Conservation (phyloP, 2,113 vertebrate genomes). For the Dicerorhinus sumatrensis region DNA sequence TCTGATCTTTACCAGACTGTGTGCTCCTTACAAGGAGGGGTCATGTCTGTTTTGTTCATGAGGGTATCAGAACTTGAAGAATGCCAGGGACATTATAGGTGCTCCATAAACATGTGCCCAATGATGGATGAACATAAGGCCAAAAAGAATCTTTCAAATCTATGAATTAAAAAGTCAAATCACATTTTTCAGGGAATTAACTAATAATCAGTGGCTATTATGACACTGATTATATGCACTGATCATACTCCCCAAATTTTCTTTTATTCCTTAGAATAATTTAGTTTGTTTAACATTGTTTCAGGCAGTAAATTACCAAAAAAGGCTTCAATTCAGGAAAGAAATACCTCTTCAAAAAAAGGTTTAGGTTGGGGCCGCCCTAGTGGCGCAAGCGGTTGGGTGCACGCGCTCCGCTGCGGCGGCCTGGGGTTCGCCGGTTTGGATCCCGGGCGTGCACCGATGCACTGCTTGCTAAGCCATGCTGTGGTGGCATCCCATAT, state of each 20-base stretch:
- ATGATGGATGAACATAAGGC: not conserved
- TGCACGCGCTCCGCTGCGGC: too few species aligned
- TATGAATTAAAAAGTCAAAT: slow-evolving; percentile 44
- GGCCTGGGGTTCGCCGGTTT: too few species aligned
- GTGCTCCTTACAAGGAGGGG: not conserved
- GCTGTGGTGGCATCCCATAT: too few species aligned
- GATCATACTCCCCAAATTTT: not conserved
- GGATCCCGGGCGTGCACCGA: too few species aligned
- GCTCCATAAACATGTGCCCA: not conserved
- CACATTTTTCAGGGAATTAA: slow-evolving; percentile 33
- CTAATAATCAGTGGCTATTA: not conserved
- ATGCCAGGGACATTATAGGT: not conserved
- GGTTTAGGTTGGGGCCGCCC: not conserved
- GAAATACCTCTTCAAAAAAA: not conserved
- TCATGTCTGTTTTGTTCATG: not conserved
- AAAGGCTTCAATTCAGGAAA: not conserved
- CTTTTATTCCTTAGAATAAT: not conserved
- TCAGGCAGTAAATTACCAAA: slow-evolving; percentile 4
- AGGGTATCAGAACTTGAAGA: not conserved
- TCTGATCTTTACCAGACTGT: not conserved
- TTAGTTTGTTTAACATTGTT: slow-evolving; percentile 41
- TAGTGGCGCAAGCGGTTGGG: too few species aligned
- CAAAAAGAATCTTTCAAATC: slow-evolving; percentile 3
- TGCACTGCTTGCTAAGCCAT: too few species aligned
- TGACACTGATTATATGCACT: not conserved